A percentile compares a stretch with the other conserved stretches of the same genome.
phyloP scores from a whole-genome alignment of 2,797 vertebrate species.

The Cetoscarus ocellatus region DNA sequence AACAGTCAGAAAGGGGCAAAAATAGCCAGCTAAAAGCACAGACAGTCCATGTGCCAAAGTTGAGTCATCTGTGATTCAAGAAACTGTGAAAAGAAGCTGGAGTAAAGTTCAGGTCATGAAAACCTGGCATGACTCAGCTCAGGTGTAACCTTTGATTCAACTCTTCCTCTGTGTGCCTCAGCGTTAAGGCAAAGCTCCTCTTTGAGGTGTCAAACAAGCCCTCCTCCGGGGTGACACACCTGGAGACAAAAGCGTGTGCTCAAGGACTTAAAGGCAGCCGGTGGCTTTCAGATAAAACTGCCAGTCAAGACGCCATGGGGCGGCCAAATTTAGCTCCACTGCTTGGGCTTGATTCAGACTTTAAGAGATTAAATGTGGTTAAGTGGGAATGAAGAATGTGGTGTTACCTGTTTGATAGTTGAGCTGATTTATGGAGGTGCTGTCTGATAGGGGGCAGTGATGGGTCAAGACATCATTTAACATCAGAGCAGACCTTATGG shows the following conservation, averaged over 20 bases:
- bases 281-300: slow-evolving; percentile 44
- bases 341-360: slow-evolving; percentile 16
- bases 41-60: no score
- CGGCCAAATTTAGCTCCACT: slow-evolving; percentile 32
- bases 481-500: background rate
- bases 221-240: slow-evolving; percentile 11
- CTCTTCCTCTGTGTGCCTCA: background rate
- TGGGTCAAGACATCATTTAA: slow-evolving; percentile 21
- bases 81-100: background rate
- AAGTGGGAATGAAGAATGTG: background rate
- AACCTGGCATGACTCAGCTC: background rate
- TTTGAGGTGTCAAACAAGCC: slow-evolving; percentile 23
- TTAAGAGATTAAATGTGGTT: slow-evolving; percentile 12
- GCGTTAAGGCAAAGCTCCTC: slow-evolving; percentile 2
- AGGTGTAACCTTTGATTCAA: slow-evolving; percentile 2
- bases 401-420: slow-evolving; percentile 6
- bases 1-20: no score
- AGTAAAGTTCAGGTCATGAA: background rate
- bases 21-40: no score
- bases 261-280: slow-evolving; percentile 26
- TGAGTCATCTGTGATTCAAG: no score
- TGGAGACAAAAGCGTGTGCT: slow-evolving; percentile 16
- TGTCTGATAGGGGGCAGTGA: slow-evolving; percentile 3
- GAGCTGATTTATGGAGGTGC: slow-evolving; percentile 12
- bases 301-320: slow-evolving; percentile 14